Conservation (phyloP, 2,888 invertebrate species). For the Andrena marginata region DNA sequence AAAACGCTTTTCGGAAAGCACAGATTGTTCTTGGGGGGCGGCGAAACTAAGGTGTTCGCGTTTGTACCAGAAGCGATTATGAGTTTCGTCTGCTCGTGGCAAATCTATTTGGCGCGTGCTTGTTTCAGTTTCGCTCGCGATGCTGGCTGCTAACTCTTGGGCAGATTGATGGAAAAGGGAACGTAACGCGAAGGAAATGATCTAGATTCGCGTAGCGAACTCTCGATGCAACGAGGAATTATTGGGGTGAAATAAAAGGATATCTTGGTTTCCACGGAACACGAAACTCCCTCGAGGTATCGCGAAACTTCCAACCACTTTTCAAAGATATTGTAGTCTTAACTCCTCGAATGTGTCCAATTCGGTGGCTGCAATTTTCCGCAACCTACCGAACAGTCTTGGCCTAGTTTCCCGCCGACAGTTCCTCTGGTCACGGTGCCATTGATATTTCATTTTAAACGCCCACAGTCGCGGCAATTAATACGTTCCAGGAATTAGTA, state of each 20-base stretch:
- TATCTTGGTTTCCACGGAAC: no score
- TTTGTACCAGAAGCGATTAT: neutral
- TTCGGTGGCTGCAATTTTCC: conserved; percentile 34
- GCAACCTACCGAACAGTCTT: conserved; percentile 34
- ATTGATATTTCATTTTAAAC: conserved; percentile 15
- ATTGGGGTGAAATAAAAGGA: no score
- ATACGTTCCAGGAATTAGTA: conserved; percentile 22
- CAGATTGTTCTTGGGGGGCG: neutral
- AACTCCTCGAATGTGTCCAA: conserved; percentile 46
- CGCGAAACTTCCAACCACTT: conserved; percentile 34
- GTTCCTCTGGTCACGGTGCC: neutral
- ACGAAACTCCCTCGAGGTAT: conserved; percentile 31
- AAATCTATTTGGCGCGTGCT: conserved; percentile 2
- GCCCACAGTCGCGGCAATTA: neutral
- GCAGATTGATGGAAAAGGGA: no score
- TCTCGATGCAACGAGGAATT: no score
- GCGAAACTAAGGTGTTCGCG: neutral
- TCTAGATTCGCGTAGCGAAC: no score
- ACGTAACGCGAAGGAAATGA: no score
- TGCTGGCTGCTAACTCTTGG: no score
- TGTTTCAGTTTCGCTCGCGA: conserved; percentile 7
- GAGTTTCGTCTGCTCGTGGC: neutral
- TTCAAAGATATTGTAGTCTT: conserved; percentile 45
- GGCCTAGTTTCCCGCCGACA: conserved; percentile 20
- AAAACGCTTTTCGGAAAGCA: neutral